These are phyloP conservation scores for Clarias magur DNA, from an alignment of 2,113 vertebrate species.

Conservation along the genomic window DNA sequence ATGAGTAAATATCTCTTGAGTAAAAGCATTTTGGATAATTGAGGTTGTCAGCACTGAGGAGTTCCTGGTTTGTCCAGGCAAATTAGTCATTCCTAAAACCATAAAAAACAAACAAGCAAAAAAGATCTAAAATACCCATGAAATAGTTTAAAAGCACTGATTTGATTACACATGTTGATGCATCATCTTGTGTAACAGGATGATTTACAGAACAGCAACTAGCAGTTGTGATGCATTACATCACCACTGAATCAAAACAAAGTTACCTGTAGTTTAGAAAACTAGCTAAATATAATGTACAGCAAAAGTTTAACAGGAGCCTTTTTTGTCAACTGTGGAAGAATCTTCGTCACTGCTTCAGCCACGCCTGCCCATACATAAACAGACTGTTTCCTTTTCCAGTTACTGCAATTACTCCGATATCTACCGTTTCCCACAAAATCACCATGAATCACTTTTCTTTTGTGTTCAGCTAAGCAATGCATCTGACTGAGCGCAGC, in stretches of 20 bases:
- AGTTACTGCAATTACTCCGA: background rate
- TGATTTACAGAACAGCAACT: no score
- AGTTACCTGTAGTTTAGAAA: background rate
- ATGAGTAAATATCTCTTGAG: background rate
- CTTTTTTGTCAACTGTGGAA: background rate
- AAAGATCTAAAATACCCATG: no score
- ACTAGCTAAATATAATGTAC: background rate
- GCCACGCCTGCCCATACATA: background rate
- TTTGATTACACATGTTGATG: no score
- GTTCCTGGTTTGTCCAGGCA: background rate
- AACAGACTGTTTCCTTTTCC: background rate
- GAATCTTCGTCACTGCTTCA: background rate
- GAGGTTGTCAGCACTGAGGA: background rate
- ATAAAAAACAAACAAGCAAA: no score
- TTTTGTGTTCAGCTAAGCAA: background rate
- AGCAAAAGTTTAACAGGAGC: background rate
- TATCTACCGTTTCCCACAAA: background rate
- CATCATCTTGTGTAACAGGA: no score
- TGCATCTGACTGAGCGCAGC: background rate
- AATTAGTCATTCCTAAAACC: no score
- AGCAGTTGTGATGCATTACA: no score
- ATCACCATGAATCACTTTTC: background rate
- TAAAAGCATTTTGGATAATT: background rate
- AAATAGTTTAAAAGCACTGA: no score
- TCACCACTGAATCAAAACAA: no score